Evolutionary conservation across 2,888 invertebrate species (phyloP).

Genomic region (Sthenelais limicola): DNA sequence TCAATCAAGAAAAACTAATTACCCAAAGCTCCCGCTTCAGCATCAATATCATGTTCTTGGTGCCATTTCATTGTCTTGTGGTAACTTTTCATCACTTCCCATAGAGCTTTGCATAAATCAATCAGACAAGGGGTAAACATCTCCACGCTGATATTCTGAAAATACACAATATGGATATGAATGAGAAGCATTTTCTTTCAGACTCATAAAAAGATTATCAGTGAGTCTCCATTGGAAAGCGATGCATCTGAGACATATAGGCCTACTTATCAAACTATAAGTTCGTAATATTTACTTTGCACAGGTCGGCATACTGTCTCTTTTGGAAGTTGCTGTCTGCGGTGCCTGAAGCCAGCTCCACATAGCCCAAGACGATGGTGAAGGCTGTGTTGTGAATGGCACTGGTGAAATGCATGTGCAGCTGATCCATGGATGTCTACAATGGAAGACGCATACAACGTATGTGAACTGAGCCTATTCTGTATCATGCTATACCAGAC

Average conservation of each 20-base stretch:
- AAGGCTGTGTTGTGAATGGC: constrained; percentile 80
- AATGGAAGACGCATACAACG: constrained; percentile 20
- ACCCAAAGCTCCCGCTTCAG: neutral
- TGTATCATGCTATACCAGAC: too few species aligned
- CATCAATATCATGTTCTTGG: constrained; percentile 72
- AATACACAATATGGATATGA: too few species aligned
- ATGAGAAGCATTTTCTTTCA: neutral
- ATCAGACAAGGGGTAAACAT: constrained; percentile 83
- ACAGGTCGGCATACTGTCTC: constrained; percentile 87
- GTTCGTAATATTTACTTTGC: constrained; percentile 72
- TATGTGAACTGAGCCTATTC: too few species aligned
- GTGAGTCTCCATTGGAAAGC: too few species aligned
- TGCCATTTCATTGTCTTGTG: constrained; percentile 86
- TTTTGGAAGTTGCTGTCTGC: constrained; percentile 73
- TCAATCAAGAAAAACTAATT: too few species aligned
- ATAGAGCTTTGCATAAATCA: constrained; percentile 89
- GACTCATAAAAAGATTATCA: neutral
- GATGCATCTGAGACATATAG: neutral
- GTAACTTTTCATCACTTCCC: constrained; percentile 86
- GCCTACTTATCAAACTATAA: neutral
- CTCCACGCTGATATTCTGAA: constrained; percentile 74
- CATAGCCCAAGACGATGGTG: constrained; percentile 72
- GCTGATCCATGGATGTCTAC: constrained; percentile 92
- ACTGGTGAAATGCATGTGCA: constrained; percentile 95
- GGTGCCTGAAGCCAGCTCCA: constrained; percentile 65